Base-by-base conservation (phyloP, 2,113 vertebrate species). In the Procavia capensis region DNA sequence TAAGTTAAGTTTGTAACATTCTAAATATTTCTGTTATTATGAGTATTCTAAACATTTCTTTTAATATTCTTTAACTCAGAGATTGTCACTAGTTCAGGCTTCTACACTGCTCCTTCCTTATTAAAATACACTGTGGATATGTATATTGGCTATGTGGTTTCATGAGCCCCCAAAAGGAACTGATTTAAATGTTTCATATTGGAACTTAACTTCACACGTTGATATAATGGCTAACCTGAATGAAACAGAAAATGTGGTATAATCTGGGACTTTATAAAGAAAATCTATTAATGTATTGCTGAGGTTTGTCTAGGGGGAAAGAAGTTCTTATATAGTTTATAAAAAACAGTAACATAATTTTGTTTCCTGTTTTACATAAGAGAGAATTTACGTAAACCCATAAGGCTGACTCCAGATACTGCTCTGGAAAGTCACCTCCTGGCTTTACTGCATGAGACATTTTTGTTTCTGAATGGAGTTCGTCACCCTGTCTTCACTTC, bases 11-110 rank as follows among this genome's bases (percentile, higher is more conserved):
- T 92, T 84, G 54, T 85, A 39, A 83, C 84, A 63, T 72, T 91
- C 50, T 84, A 82, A 79, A 50, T 93, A n/a, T 70, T 84, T 83
- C 17, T 76, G 19, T 90, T 81, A 85, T 70, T 84, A 47, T 90
- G 39, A 93, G n/a, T 59, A 59, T 45, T 75, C 39, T 90, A 90
- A 89, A 76, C 19, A 61, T 81, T 80, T 80, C 17, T 45, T 91
- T 61, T 54, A 91, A 78, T 63, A 54, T 88, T 17, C 34, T 74
- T 63, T 78, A 72, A 70, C 16, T 79, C 36, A 92, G 54, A 88
- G 5, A 57, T 50, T 80, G 75, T 80, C 54, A 64, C 54, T 64
- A 43, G 45, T 85, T 85, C 25, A 45, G 31, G 25, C 20, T 85
- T 7, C 75, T 81, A 34, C 45, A 7, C 24, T 85, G 36, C 29